phyloP scores from a whole-genome alignment of 2,797 vertebrate genomes.

The Micropoecilia bifurca region DNA sequence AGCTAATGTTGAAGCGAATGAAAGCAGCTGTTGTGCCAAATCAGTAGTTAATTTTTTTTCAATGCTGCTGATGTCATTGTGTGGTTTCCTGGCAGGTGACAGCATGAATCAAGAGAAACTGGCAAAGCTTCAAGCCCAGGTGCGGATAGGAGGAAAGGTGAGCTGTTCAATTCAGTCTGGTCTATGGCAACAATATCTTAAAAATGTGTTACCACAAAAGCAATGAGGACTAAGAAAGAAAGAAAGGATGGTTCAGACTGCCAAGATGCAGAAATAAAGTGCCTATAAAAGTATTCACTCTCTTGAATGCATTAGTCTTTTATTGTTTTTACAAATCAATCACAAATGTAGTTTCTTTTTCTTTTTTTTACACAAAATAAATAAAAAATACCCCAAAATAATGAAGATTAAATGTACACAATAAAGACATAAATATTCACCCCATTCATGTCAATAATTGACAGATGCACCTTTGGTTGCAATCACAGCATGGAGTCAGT shows the following conservation, averaged over 20 bases:
- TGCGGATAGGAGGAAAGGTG: conserved; percentile 99
- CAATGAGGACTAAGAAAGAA: not conserved
- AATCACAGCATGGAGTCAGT: not conserved
- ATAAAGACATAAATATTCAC: too few relatives aligned
- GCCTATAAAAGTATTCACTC: too few relatives aligned
- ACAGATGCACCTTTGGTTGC: not conserved
- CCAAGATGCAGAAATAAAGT: not conserved
- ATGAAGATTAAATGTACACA: not conserved
- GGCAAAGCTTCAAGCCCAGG: conserved; percentile 97
- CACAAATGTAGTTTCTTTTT: not conserved
- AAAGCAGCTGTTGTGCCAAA: not conserved
- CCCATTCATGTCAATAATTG: not conserved
- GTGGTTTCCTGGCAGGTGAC: conserved; percentile 1
- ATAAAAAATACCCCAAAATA: not conserved
- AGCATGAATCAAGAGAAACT: conserved; percentile 98
- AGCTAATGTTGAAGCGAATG: not conserved
- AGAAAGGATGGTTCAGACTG: not conserved
- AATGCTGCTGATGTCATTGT: not conserved
- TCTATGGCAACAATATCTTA: not conserved
- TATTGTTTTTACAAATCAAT: not conserved
- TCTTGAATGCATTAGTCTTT: too few relatives aligned
- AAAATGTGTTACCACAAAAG: not conserved
- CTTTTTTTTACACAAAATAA: not conserved
- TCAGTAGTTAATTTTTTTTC: too few relatives aligned
- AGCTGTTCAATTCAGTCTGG: not conserved